Base-by-base conservation (phyloP, 2,888 invertebrate genomes). In the Drosophila buzzatii region DNA sequence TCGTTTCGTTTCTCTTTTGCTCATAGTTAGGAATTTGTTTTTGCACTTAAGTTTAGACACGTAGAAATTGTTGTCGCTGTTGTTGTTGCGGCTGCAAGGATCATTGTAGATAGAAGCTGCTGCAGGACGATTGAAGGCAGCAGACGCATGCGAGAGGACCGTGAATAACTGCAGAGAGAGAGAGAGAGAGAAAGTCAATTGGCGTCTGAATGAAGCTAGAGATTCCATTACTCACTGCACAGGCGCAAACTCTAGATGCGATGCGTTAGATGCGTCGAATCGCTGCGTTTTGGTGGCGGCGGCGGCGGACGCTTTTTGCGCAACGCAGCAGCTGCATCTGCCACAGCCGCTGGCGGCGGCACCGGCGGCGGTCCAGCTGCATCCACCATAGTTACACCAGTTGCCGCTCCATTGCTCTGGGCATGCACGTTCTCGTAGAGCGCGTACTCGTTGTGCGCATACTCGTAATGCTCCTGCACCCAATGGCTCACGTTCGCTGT, bases 201-300 rank as follows among this genome's bases (percentile, higher is more conserved):
- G 6, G 10, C 12, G 8, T 56, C 44, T 18, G 23, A 2, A 2
- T 10, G 9, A 1, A 16, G 18, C 10, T 35, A 18, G 18, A 37
- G 5, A 1, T 10, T 3, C 1, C 23, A 16, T 1, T 53, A 66
- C 74, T 66, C 71, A 73, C 71, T 73, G 72, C 66, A 57, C 52
- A 44, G 47, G 35, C 39, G 47, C 41, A 42, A 44, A 39, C 31
- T 41, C 84, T 92, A 93, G 82, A 91, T 90, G 60, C 93, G 89
- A 82, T 93, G 93, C 71, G 96, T 96, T 70, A 97, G 93, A 85
- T 97, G 97, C n/a, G 97, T 97, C n/a, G 96, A 96, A 91, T 97
- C 97, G 91, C 97, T 97, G 72, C 98, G 95, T 82, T 97, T 97
- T 2, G 98, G 97, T n/a, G 97, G 97, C 39, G 97, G 97, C 3